Conservation (phyloP, 2,797 vertebrate species). For the Synaphobranchus kaupii region DNA sequence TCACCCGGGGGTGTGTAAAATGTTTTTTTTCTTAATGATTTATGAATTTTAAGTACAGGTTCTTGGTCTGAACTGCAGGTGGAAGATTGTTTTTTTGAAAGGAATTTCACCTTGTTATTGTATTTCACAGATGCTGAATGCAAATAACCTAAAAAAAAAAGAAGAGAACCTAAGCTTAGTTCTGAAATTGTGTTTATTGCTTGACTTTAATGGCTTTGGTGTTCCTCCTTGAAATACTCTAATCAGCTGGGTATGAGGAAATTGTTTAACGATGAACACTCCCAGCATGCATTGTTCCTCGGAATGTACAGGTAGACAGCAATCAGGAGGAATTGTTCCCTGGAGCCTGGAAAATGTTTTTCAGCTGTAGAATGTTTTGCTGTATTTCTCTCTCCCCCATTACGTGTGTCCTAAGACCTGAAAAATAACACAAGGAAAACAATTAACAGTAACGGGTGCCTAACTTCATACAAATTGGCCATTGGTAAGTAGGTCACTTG, state of each 20-base stretch:
- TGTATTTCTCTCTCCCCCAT: background rate
- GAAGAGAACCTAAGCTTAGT: too few species aligned
- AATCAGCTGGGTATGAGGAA: conserved; percentile 20
- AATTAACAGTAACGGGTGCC: too few species aligned
- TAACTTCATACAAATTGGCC: too few species aligned
- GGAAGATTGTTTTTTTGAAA: background rate
- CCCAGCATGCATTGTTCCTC: conserved; percentile 40
- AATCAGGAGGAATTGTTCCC: conserved; percentile 37
- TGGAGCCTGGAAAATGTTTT: conserved; percentile 14
- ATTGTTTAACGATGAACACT: conserved; percentile 15
- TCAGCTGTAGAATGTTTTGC: background rate
- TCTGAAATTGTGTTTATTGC: background rate
- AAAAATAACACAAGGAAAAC: background rate
- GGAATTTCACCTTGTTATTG: background rate
- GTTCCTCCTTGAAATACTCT: background rate
- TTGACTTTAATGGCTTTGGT: background rate
- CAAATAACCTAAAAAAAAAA: background rate
- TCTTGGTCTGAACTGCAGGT: background rate
- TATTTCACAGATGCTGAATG: too few species aligned
- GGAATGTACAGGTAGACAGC: conserved; percentile 23
- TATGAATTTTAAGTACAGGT: background rate
- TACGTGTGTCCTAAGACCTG: background rate
- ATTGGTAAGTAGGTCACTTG: too few species aligned
- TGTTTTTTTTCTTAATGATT: background rate
- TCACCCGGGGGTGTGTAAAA: background rate